Conservation (phyloP, 2,888 invertebrate species). For the Chironomus tentans region DNA sequence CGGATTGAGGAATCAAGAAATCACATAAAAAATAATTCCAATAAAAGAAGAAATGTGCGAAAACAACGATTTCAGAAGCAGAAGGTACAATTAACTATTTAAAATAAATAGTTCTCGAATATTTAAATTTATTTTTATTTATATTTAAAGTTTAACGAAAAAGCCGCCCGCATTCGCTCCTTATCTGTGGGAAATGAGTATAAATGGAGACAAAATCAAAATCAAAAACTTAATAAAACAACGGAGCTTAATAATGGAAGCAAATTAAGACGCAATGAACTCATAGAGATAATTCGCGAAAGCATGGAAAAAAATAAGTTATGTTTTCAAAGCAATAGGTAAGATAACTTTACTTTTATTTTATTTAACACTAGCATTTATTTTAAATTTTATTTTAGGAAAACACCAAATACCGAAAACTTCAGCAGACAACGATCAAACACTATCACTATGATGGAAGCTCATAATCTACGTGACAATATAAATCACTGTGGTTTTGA, state of each 20-base stretch:
- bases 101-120: too few species aligned
- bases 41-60: background rate
- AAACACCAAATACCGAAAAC: constrained; percentile 2
- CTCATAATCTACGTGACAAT: constrained; percentile 29
- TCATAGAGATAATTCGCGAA: constrained; percentile 78
- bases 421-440: constrained; percentile 15
- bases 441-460: background rate
- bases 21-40: background rate
- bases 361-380: background rate
- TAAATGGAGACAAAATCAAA: constrained; percentile 32
- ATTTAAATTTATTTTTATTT: too few species aligned
- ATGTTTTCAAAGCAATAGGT: constrained; percentile 76
- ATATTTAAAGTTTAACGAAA: background rate
- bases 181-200: constrained; percentile 42
- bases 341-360: constrained; percentile 33
- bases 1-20: background rate
- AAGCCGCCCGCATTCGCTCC: constrained; percentile 39
- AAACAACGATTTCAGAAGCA: background rate
- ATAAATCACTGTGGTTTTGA: constrained; percentile 46
- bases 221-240: background rate
- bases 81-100: background rate
- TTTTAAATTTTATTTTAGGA: constrained; percentile 17
- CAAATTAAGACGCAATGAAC: constrained; percentile 68
- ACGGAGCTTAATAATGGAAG: constrained; percentile 37
- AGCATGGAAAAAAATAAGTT: constrained; percentile 86